Evolutionary conservation across 2,113 vertebrate species (phyloP).

Genomic region (Phoxinus phoxinus): DNA sequence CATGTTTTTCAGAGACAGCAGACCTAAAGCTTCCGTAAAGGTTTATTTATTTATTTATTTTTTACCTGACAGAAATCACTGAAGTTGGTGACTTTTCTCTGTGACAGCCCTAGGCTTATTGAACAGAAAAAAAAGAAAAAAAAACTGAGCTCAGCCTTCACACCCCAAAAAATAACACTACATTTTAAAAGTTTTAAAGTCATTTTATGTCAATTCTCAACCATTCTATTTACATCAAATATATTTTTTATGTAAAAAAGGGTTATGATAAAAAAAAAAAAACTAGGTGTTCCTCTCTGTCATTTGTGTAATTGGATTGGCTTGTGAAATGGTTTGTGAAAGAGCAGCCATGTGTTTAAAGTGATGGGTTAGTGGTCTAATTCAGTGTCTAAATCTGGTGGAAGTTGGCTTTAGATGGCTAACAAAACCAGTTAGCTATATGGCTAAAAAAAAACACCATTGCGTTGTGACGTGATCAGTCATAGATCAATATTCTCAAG

Average conservation of each 20-base stretch:
- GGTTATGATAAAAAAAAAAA: too few species aligned
- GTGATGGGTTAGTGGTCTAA: not conserved
- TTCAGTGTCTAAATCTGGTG: not conserved
- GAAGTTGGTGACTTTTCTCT: not conserved
- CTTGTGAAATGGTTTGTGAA: too few species aligned
- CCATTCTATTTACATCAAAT: not conserved
- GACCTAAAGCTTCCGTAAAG: not conserved
- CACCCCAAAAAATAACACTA: not conserved
- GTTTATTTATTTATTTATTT: not conserved
- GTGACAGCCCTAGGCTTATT: constrained; percentile 4
- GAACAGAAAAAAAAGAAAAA: not conserved
- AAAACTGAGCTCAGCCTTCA: not conserved
- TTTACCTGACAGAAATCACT: constrained; percentile 14
- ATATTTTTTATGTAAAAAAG: not conserved
- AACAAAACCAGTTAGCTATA: not conserved
- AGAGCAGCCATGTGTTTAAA: too few species aligned
- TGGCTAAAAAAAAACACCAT: not conserved
- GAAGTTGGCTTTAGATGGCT: constrained; percentile 3
- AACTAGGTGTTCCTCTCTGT: not conserved
- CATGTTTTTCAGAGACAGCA: not conserved
- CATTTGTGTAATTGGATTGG: not conserved
- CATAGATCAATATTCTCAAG: constrained; percentile 8
- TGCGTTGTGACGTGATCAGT: not conserved
- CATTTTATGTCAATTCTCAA: not conserved
- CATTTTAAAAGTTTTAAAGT: not conserved